Evolutionary conservation across 2,888 invertebrate species (phyloP), one percentile per base, ranked within the genome.

Genomic region (Pyrocoelia pectoralis): DNA sequence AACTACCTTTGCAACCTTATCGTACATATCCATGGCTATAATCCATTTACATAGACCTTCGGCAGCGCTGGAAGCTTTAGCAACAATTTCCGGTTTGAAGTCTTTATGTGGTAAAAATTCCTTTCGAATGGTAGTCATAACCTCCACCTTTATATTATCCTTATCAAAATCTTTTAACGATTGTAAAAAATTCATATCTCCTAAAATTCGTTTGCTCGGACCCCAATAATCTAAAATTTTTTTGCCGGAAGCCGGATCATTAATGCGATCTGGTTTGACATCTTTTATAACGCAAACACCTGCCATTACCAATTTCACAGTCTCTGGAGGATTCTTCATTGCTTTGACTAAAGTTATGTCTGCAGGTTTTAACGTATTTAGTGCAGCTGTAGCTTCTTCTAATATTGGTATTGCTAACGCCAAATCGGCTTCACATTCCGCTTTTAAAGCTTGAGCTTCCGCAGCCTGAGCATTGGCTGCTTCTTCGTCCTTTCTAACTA

Each of bases 11-110:
- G 91, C 91, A 1, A 93, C 92, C 49, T 87, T 87, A 77, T 95
- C 94, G 77, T 95, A 95, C 81, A 92, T 88, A 75, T 95, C 94
- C 88, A 95, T 91, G 0, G 95, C 95, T 68, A 92, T 87, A 53
- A 95, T 92, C 95, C 95, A 95, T 77, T 93, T 91, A 78, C 94
- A 95, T 40, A 94, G 83, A 54, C 96, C 97, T 83, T 97, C 95
- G 15, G 97, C 97, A 1, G 98, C 98, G 68, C 94, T 90, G 0
- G 97, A 97, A 0, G 96, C 96, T 81, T 94, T 93, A 10, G 92
- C 91, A 56, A 94, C 91, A 57, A 91, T 86, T 62, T 86, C 83
- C 1, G 94, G 93, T 71, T 91, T 90, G 77, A 94, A 94, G 73
- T 91, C 89, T 74, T 89, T 88, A 76, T 94, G 86, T 0, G 88